Percentiles rank a stretch among this genome's conserved stretches.
Evolutionary conservation across 2,797 vertebrate species (phyloP).

Genomic region (Parambassis ranga): DNA sequence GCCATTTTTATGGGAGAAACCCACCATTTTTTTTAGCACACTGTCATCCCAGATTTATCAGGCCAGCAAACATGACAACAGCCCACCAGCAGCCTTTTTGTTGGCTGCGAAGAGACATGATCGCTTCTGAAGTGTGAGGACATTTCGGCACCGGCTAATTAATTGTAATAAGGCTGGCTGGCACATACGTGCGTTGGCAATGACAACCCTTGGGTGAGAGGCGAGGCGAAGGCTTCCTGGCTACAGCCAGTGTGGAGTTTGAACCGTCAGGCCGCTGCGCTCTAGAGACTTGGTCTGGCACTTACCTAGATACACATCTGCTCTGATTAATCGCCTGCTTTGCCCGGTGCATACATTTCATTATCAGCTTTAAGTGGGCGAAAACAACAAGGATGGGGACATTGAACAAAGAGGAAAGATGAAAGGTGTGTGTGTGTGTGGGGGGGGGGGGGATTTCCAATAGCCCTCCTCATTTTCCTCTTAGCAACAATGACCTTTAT

Average conservation of each 20-base stretch:
- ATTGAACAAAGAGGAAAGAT: constrained; percentile 14
- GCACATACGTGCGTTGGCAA: constrained; percentile 45
- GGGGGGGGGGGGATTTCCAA: neutral
- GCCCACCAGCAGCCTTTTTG: constrained; percentile 63
- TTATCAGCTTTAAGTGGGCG: constrained; percentile 76
- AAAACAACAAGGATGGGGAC: constrained; percentile 69
- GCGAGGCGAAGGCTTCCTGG: constrained; percentile 21
- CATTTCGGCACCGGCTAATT: constrained; percentile 75
- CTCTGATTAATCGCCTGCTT: constrained; percentile 79
- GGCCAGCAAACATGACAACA: constrained; percentile 55
- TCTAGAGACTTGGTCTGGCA: constrained; percentile 68
- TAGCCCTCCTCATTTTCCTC: neutral
- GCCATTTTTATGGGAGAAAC: neutral
- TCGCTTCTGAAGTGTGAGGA: constrained; percentile 74
- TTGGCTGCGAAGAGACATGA: constrained; percentile 56
- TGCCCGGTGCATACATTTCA: constrained; percentile 74
- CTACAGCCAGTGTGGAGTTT: constrained; percentile 44
- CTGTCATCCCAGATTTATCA: constrained; percentile 63
- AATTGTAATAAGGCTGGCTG: constrained; percentile 77
- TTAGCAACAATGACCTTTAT: constrained; percentile 26
- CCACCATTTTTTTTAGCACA: constrained; percentile 13
- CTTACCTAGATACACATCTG: constrained; percentile 81
- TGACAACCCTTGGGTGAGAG: constrained; percentile 66
- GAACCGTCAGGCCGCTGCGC: constrained; percentile 51
- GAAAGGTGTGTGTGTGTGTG: constrained; percentile 7